A percentile compares a stretch with the other conserved stretches of the same genome.
Conservation (phyloP, 2,113 vertebrate genomes). For the Scortum barcoo region DNA sequence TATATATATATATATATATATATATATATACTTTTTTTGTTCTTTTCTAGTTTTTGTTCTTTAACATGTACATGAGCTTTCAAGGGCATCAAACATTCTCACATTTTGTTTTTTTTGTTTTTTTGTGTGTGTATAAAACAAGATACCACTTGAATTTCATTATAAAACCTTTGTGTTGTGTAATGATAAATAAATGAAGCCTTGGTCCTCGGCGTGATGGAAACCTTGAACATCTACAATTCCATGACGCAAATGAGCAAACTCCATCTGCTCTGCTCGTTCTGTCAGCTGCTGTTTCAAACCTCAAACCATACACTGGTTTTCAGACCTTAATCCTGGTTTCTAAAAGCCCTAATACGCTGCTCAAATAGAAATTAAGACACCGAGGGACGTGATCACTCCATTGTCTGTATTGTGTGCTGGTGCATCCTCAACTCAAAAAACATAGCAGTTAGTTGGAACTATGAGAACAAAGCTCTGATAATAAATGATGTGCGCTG, state of each 20-base stretch:
- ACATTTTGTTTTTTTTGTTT: background rate
- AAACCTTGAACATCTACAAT: background rate
- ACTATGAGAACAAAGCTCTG: background rate
- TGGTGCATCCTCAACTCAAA: background rate
- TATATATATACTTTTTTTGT: no score
- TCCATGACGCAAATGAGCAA: background rate
- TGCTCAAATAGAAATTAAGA: background rate
- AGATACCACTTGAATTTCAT: no score
- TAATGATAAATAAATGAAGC: no score
- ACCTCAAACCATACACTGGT: background rate
- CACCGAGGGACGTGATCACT: background rate
- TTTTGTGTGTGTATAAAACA: no score
- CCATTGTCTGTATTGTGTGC: background rate
- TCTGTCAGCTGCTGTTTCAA: background rate
- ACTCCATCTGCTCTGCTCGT: background rate
- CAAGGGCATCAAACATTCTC: background rate
- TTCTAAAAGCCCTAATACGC: background rate
- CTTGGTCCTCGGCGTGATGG: conserved; percentile 9
- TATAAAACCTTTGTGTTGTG: no score
- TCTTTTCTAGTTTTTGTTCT: no score
- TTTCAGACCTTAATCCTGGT: background rate
- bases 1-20: no score
- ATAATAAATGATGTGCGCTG: background rate
- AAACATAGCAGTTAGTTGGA: background rate
- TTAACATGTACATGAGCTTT: no score